Percentiles rank a stretch among this genome's conserved stretches.
Evolutionary conservation across 2,888 invertebrate species (phyloP).

Genomic region (Erebia palarica): DNA sequence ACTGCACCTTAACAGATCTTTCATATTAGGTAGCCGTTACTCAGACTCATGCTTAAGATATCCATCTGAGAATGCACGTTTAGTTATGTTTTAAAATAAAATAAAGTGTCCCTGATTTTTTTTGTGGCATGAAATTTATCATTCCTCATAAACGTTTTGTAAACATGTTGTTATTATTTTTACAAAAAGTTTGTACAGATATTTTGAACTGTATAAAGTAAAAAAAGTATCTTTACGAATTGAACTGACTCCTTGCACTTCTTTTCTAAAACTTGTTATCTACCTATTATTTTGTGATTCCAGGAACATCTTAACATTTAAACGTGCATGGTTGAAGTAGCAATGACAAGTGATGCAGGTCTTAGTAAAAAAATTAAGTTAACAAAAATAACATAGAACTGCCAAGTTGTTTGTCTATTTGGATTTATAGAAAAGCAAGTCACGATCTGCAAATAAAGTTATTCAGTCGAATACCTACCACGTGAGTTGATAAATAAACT

Average conservation of each 20-base stretch:
- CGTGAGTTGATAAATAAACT: not conserved
- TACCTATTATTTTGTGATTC: constrained; percentile 7
- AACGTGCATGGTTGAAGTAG: constrained; percentile 21
- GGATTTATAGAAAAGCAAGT: constrained; percentile 21
- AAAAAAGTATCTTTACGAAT: constrained; percentile 8
- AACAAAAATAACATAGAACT: not conserved
- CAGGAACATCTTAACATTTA: constrained; percentile 7
- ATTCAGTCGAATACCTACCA: constrained; percentile 16
- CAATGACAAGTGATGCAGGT: constrained; percentile 23
- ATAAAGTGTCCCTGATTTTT: constrained; percentile 29
- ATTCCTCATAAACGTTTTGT: constrained; percentile 24
- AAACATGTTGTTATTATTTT: constrained; percentile 9
- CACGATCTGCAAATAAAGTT: constrained; percentile 23
- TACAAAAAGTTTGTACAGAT: constrained; percentile 1
- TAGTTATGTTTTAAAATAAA: constrained; percentile 33
- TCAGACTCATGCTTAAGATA: constrained; percentile 61
- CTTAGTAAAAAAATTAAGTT: constrained; percentile 11
- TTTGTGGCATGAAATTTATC: constrained; percentile 21
- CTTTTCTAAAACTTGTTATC: too few species aligned
- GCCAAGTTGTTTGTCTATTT: constrained; percentile 18
- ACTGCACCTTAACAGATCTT: constrained; percentile 37
- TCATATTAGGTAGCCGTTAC: constrained; percentile 60
- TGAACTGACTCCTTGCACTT: not conserved
- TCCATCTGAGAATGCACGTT: constrained; percentile 50
- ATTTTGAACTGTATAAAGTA: not conserved